A percentile compares a stretch with the other conserved stretches of the same genome.
Conservation (phyloP, 2,888 invertebrate species). For the Rugalucina vietnamica region DNA sequence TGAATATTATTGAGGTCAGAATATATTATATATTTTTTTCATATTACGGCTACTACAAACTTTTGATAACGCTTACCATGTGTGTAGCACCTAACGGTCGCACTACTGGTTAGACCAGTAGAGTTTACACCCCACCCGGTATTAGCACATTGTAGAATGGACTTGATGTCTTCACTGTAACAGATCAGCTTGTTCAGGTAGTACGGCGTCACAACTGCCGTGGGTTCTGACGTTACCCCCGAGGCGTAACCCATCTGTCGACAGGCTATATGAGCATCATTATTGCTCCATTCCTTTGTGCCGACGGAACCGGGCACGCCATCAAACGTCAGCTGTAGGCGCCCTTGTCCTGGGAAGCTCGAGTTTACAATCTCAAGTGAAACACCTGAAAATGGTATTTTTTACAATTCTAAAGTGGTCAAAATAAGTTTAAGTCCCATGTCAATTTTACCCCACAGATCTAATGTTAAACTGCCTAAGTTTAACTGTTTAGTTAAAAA, state of each 20-base stretch:
- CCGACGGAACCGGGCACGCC: slow-evolving; percentile 74
- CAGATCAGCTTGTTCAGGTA: slow-evolving; percentile 65
- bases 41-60: too few relatives aligned
- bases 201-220: slow-evolving; percentile 14
- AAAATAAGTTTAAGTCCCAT: too few relatives aligned
- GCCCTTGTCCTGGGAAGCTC: slow-evolving; percentile 41
- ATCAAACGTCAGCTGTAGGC: slow-evolving; percentile 70
- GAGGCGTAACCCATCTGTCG: slow-evolving; percentile 70
- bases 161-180: slow-evolving; percentile 38
- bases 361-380: slow-evolving; percentile 51
- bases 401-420: not conserved
- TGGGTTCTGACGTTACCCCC: slow-evolving; percentile 66
- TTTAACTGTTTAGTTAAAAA: too few relatives aligned
- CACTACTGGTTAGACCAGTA: slow-evolving; percentile 51
- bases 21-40: too few relatives aligned
- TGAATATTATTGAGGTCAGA: too few relatives aligned
- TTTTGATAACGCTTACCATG: slow-evolving; percentile 61
- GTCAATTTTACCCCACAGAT: too few relatives aligned
- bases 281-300: slow-evolving; percentile 67
- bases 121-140: slow-evolving; percentile 64
- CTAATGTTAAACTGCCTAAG: too few relatives aligned
- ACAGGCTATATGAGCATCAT: slow-evolving; percentile 84
- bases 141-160: slow-evolving; percentile 66
- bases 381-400: slow-evolving; percentile 33
- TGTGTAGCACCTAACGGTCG: slow-evolving; percentile 67